phyloP scores from a whole-genome alignment of 92 coral and sea anemone genomes.

The Hydrozoanthus gracilis region DNA sequence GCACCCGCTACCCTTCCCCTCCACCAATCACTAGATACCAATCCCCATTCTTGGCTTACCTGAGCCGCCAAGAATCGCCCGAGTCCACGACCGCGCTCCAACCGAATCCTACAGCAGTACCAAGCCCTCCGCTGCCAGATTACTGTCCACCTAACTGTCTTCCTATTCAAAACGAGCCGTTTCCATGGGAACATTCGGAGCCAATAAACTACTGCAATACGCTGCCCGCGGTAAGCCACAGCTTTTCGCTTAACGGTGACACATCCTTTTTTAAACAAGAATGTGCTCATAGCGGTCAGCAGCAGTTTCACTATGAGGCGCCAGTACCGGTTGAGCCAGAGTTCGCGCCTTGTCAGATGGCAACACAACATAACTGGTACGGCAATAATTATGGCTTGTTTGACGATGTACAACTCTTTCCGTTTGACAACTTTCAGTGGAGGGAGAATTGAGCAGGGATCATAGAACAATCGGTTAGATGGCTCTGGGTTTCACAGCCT shows the following conservation, averaged over 20 bases:
- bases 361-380: slow-evolving; percentile 56
- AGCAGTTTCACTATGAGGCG: slow-evolving; percentile 38
- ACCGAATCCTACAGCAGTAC: slow-evolving; percentile 42
- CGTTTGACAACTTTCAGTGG: slow-evolving; percentile 52
- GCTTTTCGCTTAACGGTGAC: slow-evolving; percentile 54
- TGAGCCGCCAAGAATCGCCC: slow-evolving; percentile 61
- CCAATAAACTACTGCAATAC: slow-evolving; percentile 52
- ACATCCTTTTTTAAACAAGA: slow-evolving; percentile 23
- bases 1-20: slow-evolving; percentile 71
- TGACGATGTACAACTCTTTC: slow-evolving; percentile 56
- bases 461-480: background rate
- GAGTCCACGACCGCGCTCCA: slow-evolving; percentile 28
- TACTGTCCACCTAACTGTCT: slow-evolving; percentile 52
- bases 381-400: slow-evolving; percentile 49
- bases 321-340: slow-evolving; percentile 48
- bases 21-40: slow-evolving; percentile 80
- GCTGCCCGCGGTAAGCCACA: slow-evolving; percentile 60
- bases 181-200: slow-evolving; percentile 77
- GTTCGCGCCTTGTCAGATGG: slow-evolving; percentile 57
- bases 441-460: slow-evolving; percentile 43
- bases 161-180: slow-evolving; percentile 64
- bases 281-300: background rate
- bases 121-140: slow-evolving; percentile 40
- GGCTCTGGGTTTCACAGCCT: slow-evolving; percentile 4
- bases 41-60: slow-evolving; percentile 72